Percentiles rank a stretch among this genome's conserved stretches.
Conservation (phyloP, 2,113 vertebrate species). For the Daboia siamensis region DNA sequence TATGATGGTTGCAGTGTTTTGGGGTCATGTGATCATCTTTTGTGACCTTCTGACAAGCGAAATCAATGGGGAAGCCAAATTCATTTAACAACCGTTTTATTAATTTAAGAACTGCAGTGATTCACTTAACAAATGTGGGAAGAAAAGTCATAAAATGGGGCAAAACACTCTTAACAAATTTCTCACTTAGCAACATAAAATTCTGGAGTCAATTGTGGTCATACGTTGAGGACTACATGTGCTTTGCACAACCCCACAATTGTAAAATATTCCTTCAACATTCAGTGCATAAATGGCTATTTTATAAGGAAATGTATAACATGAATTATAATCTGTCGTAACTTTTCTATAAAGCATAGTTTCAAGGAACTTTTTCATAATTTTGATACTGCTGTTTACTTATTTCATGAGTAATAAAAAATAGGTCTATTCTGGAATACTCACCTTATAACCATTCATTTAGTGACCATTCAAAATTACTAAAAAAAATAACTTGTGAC, state of each 20-base stretch:
- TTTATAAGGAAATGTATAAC: background rate
- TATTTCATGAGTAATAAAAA: background rate
- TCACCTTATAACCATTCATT: background rate
- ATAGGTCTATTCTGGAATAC: background rate
- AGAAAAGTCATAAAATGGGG: too few relatives aligned
- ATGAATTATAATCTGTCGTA: background rate
- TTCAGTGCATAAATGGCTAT: slow-evolving; percentile 21
- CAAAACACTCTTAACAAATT: too few relatives aligned
- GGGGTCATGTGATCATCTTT: too few relatives aligned
- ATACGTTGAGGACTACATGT: too few relatives aligned
- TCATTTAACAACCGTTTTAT: too few relatives aligned
- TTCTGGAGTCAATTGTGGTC: too few relatives aligned
- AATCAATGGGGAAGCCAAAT: too few relatives aligned
- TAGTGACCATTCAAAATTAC: background rate
- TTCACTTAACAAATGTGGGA: too few relatives aligned
- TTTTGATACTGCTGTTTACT: slow-evolving; percentile 22
- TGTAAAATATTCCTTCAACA: slow-evolving; percentile 25
- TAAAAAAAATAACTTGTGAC: background rate
- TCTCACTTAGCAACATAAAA: too few relatives aligned
- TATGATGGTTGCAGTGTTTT: too few relatives aligned
- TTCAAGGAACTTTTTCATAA: slow-evolving; percentile 46
- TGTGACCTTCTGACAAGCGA: too few relatives aligned
- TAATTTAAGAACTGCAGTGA: too few relatives aligned
- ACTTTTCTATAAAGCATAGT: background rate
- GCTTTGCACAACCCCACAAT: slow-evolving; percentile 22